Conservation (phyloP, 2,797 vertebrate genomes). For the Ibycter americanus region DNA sequence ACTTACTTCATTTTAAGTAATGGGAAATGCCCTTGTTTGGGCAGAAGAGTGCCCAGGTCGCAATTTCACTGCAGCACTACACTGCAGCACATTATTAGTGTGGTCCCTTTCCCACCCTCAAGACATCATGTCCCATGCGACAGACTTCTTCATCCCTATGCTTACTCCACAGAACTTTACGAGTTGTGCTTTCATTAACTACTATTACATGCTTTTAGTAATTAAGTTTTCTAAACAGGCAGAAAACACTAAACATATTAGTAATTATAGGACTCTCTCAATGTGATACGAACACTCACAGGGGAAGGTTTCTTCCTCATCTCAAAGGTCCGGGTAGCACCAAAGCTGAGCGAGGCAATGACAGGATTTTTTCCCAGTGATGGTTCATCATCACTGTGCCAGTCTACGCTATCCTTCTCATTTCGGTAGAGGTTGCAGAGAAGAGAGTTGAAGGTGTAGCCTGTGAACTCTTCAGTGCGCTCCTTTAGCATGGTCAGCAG, state of each 20-base stretch:
- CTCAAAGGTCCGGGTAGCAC: constrained; percentile 89
- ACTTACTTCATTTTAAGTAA: background rate
- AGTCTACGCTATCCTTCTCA: constrained; percentile 92
- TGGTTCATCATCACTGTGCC: constrained; percentile 92
- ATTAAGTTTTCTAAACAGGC: background rate
- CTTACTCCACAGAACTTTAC: background rate
- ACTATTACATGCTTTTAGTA: background rate
- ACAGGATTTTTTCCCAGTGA: constrained; percentile 82
- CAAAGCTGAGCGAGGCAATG: constrained; percentile 92
- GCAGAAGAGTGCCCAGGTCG: background rate
- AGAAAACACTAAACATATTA: background rate
- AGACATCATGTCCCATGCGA: rapidly evolving
- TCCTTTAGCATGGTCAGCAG: constrained; percentile 80
- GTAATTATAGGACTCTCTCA: background rate
- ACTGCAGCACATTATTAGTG: background rate
- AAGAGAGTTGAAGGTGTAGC: constrained; percentile 88
- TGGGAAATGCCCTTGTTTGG: background rate
- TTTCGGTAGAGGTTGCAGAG: constrained; percentile 93
- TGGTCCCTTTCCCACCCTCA: background rate
- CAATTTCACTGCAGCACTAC: background rate
- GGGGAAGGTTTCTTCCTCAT: constrained; percentile 89
- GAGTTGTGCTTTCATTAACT: background rate
- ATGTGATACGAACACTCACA: constrained; percentile 73
- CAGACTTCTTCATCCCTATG: background rate
- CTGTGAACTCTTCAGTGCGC: constrained; percentile 76